Base-by-base conservation (phyloP, 92 coral and sea anemone species). In the Zoanthus sociatus region DNA sequence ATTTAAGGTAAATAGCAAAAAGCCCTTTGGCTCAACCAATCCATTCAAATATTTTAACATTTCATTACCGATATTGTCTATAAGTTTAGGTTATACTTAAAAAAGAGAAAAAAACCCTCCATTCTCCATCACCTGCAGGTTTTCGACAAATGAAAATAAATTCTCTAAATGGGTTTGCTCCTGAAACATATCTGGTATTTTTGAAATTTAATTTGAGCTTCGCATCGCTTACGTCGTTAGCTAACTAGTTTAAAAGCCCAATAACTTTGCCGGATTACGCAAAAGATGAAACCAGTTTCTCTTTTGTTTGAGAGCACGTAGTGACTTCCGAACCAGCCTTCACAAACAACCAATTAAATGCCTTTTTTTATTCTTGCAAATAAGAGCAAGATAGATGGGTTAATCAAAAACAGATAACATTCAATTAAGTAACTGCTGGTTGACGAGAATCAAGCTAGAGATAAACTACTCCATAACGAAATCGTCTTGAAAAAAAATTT, bases 311-410 rank as follows among this genome's bases (percentile, higher is more conserved):
- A 20, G 10, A 3, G 10, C 9, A 14, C 12, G 9, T 69, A 30
- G 37, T 42, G 18, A 21, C 68, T 79, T 79, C 84, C 58, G 84
- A 79, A 56, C 17, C 16, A 50, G 68, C 31, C 16, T 32, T 17
- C 18, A 21, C 72, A 66, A 64, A 61, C 42, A 79, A 61, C 84
- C 84, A 79, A 79, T 79, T 63, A 63, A 7, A 32, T 21, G 73
- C 9, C 48, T 1, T 64, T 79, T 60, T 42, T 17, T 37, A 37
- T 61, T 63, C 21, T 20, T 15, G 26, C 18, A 77, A 53, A 77
- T 30, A 54, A 18, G 54, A 54, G 30, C 17, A 61, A 60, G 71
- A 54, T 78, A 12, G 73, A 66, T 18, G 55, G 69, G 45, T 12
- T 37, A 26, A n/a, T 79, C 73, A 46, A 47, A 64, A 63, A 79